phyloP scores from a whole-genome alignment of 2,888 invertebrate genomes.

The Steinernema carpocapsae region DNA sequence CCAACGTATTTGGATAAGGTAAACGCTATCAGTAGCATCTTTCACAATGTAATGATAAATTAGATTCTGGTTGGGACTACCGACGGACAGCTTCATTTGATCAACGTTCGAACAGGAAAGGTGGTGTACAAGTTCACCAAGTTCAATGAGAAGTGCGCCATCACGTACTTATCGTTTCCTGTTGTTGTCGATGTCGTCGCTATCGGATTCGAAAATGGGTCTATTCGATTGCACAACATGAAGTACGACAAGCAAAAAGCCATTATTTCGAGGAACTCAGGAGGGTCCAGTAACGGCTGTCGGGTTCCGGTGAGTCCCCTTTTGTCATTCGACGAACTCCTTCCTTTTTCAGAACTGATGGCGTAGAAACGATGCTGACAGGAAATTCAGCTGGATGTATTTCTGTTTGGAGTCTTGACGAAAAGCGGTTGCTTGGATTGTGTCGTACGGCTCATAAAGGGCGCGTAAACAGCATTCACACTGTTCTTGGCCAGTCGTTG shows the following conservation, averaged over 20 bases:
- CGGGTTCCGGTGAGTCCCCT: slow-evolving; percentile 55
- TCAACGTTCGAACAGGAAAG: slow-evolving; percentile 63
- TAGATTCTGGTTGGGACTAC: slow-evolving; percentile 59
- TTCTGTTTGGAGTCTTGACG: slow-evolving; percentile 86
- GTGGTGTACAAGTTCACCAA: slow-evolving; percentile 75
- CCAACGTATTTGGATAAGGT: slow-evolving; percentile 92
- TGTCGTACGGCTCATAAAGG: slow-evolving; percentile 80
- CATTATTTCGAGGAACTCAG: slow-evolving; percentile 83
- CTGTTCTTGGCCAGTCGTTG: slow-evolving; percentile 83
- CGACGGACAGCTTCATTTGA: slow-evolving; percentile 55
- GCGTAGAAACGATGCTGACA: slow-evolving; percentile 57
- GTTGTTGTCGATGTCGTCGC: slow-evolving; percentile 91
- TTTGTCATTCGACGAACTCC: not conserved
- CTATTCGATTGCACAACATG: slow-evolving; percentile 85
- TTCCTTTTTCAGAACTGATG: slow-evolving; percentile 60
- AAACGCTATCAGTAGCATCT: not conserved
- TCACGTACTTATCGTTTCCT: slow-evolving; percentile 82
- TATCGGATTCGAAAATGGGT: slow-evolving; percentile 82
- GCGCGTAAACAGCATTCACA: slow-evolving; percentile 81
- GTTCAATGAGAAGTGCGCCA: slow-evolving; percentile 68
- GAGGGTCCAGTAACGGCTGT: slow-evolving; percentile 76
- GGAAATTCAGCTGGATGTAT: slow-evolving; percentile 77
- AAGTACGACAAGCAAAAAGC: slow-evolving; percentile 83
- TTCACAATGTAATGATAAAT: slow-evolving; percentile 29
- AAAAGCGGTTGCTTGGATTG: slow-evolving; percentile 78